These are phyloP conservation scores for Cossypha dichroa DNA, from an alignment of 2,797 vertebrate genomes.

Conservation along the genomic window DNA sequence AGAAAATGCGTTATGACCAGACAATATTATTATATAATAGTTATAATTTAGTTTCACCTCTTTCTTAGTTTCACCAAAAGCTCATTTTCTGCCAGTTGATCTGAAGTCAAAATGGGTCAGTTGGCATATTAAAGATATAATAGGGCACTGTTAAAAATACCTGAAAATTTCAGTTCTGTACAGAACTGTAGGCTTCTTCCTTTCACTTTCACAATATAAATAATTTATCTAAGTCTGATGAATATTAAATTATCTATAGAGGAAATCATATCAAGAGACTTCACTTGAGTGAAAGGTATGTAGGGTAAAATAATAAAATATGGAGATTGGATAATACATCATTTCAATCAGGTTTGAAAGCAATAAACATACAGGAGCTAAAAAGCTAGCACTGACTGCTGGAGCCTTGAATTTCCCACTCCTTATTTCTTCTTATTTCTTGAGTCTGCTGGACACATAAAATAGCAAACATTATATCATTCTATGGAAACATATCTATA, in stretches of 20 bases:
- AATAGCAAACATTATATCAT: not conserved
- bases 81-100: constrained; percentile 15
- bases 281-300: constrained; percentile 49
- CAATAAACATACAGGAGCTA: constrained; percentile 63
- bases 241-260: constrained; percentile 66
- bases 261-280: constrained; percentile 57
- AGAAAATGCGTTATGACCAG: not conserved
- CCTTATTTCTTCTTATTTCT: not conserved
- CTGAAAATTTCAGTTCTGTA: not conserved
- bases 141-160: not conserved
- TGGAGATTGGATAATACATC: constrained; percentile 52
- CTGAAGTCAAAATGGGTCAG: constrained; percentile 1
- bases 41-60: not conserved
- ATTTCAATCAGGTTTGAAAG: constrained; percentile 51
- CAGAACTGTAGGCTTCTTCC: not conserved
- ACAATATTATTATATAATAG: not conserved
- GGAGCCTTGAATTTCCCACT: not conserved
- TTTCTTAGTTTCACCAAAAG: not conserved
- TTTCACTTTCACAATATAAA: constrained; percentile 43
- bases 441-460: not conserved
- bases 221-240: constrained; percentile 61
- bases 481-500: not conserved
- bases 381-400: constrained; percentile 41
- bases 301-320: constrained; percentile 68
- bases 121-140: constrained; percentile 8